Base-by-base conservation (phyloP, 2,113 vertebrate genomes). In the Zingel zingel region DNA sequence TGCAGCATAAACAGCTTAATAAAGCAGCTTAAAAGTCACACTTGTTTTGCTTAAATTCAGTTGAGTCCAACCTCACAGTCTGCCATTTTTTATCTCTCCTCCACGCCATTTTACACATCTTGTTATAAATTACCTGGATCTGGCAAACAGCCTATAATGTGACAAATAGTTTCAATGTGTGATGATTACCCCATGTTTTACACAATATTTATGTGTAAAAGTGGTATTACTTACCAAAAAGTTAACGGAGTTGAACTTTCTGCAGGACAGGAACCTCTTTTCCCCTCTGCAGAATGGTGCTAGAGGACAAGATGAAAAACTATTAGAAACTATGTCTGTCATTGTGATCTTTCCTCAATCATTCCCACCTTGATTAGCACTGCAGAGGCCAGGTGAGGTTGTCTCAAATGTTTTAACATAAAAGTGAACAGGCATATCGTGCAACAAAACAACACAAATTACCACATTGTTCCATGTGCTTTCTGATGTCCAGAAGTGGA, bases 401-500 rank as follows among this genome's bases (percentile, higher is more conserved):
- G 57, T 30, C 57, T 59, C 8, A 23, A 56, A 50, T 50, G 45
- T 50, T 53, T n/a, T n/a, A 15, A 36, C 48, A 10, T 9, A 53
- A 13, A n/a, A 6, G 27, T 13, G 11, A n/a, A 54, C 21, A 9
- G 11, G 16, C 18, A 68, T 21, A 6, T 21, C 6, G 36, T 21
- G 27, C 50, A 53, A 54, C 19, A 69, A 18, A 39, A 8, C 21
- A 36, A 67, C 16, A 25, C 12, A 27, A 15, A 14, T 48, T 10
- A 8, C n/a, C 19, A 6, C 3, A 61, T 23, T 47, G 0, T 50
- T 23, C 21, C 10, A 1, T 30, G 7, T n/a, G 3, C 48, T 23
- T 27, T 30, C 30, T 48, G 9, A 48, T 83, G 30, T 23, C 64
- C 50, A 51, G 10, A 73, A 67, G 15, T 63, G 47, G 79, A 80